These are phyloP conservation scores for Virgularia gustaviana DNA, from an alignment of 92 coral and sea anemone genomes.

Conservation along the genomic window DNA sequence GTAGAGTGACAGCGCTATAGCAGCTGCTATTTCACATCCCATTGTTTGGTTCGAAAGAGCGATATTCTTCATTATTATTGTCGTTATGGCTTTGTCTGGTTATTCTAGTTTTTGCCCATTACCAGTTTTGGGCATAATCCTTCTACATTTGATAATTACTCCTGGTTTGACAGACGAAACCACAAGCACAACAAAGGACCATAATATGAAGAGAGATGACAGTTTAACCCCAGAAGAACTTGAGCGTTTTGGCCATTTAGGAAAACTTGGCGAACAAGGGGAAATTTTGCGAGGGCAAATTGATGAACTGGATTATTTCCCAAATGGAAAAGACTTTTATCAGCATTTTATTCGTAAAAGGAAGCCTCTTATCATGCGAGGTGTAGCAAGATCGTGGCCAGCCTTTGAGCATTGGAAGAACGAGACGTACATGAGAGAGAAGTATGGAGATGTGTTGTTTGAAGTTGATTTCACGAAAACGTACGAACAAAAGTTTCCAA, in stretches of 20 bases:
- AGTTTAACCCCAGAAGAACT: not conserved
- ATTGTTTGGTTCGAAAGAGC: no score
- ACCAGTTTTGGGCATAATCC: no score
- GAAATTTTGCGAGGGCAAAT: constrained; percentile 50
- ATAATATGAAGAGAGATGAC: not conserved
- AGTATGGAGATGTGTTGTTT: constrained; percentile 73
- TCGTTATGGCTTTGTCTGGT: no score
- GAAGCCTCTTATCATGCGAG: constrained; percentile 71
- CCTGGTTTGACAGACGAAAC: not conserved
- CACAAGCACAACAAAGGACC: not conserved
- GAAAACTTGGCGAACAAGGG: constrained; percentile 87
- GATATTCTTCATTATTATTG: no score
- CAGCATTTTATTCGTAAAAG: constrained; percentile 72
- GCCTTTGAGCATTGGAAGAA: constrained; percentile 78
- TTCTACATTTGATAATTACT: not conserved
- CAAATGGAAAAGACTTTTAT: constrained; percentile 86
- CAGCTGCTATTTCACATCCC: no score
- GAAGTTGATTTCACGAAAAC: constrained; percentile 83
- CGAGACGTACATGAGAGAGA: constrained; percentile 70
- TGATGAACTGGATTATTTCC: constrained; percentile 77
- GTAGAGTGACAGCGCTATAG: no score
- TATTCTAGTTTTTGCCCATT: no score
- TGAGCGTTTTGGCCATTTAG: constrained; percentile 65
- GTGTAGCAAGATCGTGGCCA: constrained; percentile 76
- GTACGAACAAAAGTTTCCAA: constrained; percentile 69